Conservation (phyloP, 2,797 vertebrate genomes). For the Tenualosa ilisha region DNA sequence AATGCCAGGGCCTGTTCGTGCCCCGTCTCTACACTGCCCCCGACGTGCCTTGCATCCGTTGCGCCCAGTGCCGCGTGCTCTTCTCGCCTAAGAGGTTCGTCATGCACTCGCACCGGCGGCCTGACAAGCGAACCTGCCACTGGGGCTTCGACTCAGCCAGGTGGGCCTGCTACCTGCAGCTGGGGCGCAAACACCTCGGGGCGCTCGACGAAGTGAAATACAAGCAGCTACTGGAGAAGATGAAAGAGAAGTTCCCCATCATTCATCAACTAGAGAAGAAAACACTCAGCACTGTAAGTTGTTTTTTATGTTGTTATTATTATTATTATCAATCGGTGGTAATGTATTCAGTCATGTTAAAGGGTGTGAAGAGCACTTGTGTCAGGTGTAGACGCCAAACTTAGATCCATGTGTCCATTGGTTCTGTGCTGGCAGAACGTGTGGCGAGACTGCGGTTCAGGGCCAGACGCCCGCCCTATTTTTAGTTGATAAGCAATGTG, state of each 20-base stretch:
- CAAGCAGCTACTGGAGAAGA: constrained; percentile 87
- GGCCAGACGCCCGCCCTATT: constrained; percentile 6
- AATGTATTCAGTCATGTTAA: neutral
- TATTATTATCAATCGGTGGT: neutral
- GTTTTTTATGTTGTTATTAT: neutral
- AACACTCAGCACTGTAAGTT: constrained; percentile 85
- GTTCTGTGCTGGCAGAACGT: neutral
- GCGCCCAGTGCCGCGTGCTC: constrained; percentile 91
- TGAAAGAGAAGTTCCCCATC: constrained; percentile 93
- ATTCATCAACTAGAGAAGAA: constrained; percentile 75
- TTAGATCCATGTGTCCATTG: neutral
- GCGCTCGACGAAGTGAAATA: constrained; percentile 83
- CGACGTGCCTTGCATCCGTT: constrained; percentile 91
- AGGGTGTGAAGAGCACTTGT: neutral
- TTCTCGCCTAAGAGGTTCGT: constrained; percentile 97
- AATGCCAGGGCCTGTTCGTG: constrained; percentile 95
- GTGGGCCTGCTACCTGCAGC: constrained; percentile 96
- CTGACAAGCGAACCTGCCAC: constrained; percentile 98
- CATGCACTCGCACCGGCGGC: constrained; percentile 96
- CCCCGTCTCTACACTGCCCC: constrained; percentile 91
- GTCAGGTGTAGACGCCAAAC: neutral
- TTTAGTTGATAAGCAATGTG: constrained; percentile 21
- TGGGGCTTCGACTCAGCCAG: constrained; percentile 99
- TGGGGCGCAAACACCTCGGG: constrained; percentile 90
- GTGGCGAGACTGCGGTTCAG: neutral